A percentile compares a stretch with the other conserved stretches of the same genome.
Conservation (phyloP, 2,888 invertebrate genomes). For the Lissocephala sabroskyi region DNA sequence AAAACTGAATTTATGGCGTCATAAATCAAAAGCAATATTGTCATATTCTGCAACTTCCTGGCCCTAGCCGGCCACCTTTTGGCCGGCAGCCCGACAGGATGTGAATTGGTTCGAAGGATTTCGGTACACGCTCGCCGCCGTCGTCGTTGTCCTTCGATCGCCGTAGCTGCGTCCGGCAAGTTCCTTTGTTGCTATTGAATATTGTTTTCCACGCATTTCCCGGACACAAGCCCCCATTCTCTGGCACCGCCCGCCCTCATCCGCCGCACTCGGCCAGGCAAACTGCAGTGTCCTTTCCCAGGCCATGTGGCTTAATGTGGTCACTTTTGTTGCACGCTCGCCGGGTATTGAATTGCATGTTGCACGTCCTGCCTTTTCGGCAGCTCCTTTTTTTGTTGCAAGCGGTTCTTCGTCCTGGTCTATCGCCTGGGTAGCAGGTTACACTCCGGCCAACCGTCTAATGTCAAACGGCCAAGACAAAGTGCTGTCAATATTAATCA, state of each 20-base stretch:
- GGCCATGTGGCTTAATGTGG: conserved; percentile 5
- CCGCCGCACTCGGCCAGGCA: not conserved
- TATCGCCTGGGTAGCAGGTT: not conserved
- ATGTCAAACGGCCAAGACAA: not conserved
- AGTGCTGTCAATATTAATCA: conserved; percentile 4
- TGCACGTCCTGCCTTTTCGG: conserved; percentile 4
- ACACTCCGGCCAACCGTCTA: not conserved
- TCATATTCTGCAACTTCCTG: conserved; percentile 52
- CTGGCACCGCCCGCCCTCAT: not conserved
- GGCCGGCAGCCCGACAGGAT: not conserved
- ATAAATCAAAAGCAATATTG: conserved; percentile 70
- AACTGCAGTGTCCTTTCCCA: not conserved
- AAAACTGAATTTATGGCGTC: conserved; percentile 67
- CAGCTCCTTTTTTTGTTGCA: too few relatives aligned
- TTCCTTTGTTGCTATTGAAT: conserved; percentile 3
- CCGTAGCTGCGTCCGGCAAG: conserved; percentile 1
- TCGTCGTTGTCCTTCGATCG: not conserved
- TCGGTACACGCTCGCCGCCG: not conserved
- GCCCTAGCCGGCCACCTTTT: conserved; percentile 21
- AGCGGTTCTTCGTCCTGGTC: too few relatives aligned
- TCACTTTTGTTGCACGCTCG: conserved; percentile 1
- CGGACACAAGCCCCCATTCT: not conserved
- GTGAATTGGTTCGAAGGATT: too few relatives aligned
- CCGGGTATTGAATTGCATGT: conserved; percentile 11
- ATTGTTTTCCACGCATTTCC: conserved; percentile 12